Evolutionary conservation across 2,797 vertebrate species (phyloP).

Genomic region (Lutjanus argentimaculatus): DNA sequence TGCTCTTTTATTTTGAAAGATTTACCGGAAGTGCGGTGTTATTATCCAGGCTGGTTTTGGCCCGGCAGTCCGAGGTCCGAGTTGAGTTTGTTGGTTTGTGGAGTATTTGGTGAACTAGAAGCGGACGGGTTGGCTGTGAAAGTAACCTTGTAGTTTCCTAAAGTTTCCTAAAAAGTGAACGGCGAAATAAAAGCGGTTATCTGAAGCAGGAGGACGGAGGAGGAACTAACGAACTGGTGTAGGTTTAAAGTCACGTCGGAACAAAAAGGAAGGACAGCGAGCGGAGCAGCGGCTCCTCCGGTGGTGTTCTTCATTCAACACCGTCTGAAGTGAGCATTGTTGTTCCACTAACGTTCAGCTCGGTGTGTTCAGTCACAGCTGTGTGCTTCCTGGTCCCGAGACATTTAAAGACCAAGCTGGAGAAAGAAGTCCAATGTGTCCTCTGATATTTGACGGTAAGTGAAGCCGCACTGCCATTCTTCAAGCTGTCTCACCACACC

Average conservation of each 20-base stretch:
- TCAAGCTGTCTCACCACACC: background rate
- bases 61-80: too few species aligned
- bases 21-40: background rate
- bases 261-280: slow-evolving; percentile 12
- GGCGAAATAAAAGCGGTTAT: fast-evolving
- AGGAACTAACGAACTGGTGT: fast-evolving
- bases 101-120: background rate
- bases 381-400: fast-evolving
- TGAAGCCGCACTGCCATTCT: background rate
- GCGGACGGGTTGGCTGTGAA: background rate
- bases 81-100: background rate
- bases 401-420: background rate
- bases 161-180: background rate
- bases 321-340: background rate
- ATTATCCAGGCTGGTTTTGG: background rate
- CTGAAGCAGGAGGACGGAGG: background rate
- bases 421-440: background rate
- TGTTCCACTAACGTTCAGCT: background rate
- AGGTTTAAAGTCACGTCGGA: slow-evolving; percentile 8
- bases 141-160: background rate
- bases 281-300: background rate
- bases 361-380: background rate
- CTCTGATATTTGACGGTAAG: slow-evolving; percentile 24
- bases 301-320: background rate
- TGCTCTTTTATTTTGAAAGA: slow-evolving; percentile 54